Evolutionary conservation across 2,797 vertebrate genomes (phyloP).

Genomic region (Ctenosaura bakeri): DNA sequence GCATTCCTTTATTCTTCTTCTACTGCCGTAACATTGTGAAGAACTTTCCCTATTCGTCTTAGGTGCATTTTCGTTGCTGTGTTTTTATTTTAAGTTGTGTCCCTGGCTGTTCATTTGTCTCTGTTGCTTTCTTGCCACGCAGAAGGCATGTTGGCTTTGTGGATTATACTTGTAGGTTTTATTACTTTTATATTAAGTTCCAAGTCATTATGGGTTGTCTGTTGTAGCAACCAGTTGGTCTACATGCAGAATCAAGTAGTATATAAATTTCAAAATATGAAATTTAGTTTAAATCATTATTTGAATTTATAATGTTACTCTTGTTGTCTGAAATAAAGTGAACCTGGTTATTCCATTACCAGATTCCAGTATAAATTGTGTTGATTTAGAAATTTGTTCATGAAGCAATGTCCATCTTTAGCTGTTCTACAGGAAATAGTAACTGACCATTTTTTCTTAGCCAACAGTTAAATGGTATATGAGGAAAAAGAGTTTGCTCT

Average conservation of each 20-base stretch:
- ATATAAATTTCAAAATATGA: neutral
- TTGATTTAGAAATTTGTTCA: constrained; percentile 3
- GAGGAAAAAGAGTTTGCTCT: neutral
- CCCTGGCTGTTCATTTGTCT: neutral
- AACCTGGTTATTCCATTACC: neutral
- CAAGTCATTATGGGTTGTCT: neutral
- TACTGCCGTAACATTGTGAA: neutral
- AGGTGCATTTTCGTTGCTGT: neutral
- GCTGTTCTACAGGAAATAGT: constrained; percentile 31
- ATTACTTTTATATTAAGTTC: neutral
- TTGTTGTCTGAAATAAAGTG: neutral
- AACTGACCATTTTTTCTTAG: constrained; percentile 25
- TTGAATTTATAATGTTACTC: neutral
- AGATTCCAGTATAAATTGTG: neutral
- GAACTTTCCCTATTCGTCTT: neutral
- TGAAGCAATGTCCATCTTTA: constrained; percentile 16
- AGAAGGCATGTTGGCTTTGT: neutral
- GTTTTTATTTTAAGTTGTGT: neutral
- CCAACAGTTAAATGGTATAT: neutral
- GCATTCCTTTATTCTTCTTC: neutral
- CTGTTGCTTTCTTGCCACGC: neutral
- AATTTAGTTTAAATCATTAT: neutral
- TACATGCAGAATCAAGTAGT: neutral
- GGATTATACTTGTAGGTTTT: neutral
- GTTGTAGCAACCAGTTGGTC: neutral